Evolutionary conservation across 2,888 invertebrate species (phyloP).

Genomic region (Campoplex capitator): DNA sequence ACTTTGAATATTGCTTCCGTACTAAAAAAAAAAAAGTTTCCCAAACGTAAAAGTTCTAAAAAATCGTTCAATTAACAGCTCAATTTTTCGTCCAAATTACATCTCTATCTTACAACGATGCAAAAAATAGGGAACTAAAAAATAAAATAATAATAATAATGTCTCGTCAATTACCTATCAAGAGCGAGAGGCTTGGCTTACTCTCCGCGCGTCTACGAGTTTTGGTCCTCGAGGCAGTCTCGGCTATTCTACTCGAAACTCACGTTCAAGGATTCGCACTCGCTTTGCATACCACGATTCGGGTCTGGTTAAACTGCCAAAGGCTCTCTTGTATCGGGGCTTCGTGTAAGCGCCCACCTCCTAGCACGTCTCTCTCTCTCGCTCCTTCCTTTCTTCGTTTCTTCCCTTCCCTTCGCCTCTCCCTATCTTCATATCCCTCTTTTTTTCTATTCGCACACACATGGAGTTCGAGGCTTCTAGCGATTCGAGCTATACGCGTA

Average conservation of each 20-base stretch:
- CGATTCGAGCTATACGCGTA: slow-evolving; percentile 47
- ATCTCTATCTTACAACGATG: not conserved
- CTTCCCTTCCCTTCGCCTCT: slow-evolving; percentile 34
- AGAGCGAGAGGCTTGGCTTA: slow-evolving; percentile 10
- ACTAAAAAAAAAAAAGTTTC: not conserved
- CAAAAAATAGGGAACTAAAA: not conserved
- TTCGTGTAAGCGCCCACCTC: slow-evolving; percentile 64
- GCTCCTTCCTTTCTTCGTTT: slow-evolving; percentile 16
- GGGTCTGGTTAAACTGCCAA: slow-evolving; percentile 63
- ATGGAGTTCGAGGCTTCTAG: slow-evolving; percentile 48
- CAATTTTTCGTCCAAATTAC: not conserved
- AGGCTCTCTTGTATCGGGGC: slow-evolving; percentile 57
- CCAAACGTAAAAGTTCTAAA: too few species aligned
- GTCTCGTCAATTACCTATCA: slow-evolving; percentile 52
- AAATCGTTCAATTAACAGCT: not conserved
- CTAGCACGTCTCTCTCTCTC: slow-evolving; percentile 36
- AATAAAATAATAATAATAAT: slow-evolving; percentile 38
- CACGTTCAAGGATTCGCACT: slow-evolving; percentile 76
- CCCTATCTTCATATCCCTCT: slow-evolving; percentile 43
- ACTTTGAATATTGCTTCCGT: not conserved
- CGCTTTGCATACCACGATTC: slow-evolving; percentile 74
- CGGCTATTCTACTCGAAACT: slow-evolving; percentile 66
- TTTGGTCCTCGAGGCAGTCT: slow-evolving; percentile 61
- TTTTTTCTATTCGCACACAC: slow-evolving; percentile 52
- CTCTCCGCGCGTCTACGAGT: slow-evolving; percentile 23